Evolutionary conservation across 2,113 vertebrate genomes (phyloP).

Genomic region (Mustelus asterias): DNA sequence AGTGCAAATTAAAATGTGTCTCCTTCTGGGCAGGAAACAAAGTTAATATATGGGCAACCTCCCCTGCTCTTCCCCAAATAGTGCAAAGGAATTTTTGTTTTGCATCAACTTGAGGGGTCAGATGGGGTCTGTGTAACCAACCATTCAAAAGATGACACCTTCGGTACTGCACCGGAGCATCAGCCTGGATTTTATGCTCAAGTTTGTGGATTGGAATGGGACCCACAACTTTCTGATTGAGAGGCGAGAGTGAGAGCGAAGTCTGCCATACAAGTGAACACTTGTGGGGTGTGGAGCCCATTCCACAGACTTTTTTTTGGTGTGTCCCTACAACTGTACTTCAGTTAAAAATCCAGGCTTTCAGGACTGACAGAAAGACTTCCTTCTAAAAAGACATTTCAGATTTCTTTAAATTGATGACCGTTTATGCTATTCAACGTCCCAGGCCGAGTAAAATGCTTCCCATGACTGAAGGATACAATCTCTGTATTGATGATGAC

Average conservation of each 20-base stretch:
- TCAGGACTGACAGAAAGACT: background rate
- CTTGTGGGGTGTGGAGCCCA: background rate
- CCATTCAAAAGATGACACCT: background rate
- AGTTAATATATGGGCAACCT: background rate
- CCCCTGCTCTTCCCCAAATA: background rate
- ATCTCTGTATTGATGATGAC: slow-evolving; percentile 98
- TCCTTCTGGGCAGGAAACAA: background rate
- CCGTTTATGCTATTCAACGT: background rate
- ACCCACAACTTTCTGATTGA: background rate
- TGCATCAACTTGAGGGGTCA: background rate
- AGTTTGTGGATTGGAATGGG: background rate
- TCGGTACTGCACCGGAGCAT: background rate
- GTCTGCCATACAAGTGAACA: background rate
- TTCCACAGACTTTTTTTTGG: background rate
- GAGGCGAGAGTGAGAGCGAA: background rate
- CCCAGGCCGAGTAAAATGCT: background rate
- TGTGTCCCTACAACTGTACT: background rate
- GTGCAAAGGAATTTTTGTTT: background rate
- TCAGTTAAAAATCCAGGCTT: background rate
- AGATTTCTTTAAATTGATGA: background rate
- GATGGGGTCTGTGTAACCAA: background rate
- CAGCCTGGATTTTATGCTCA: background rate
- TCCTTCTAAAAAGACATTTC: background rate
- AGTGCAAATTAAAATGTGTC: background rate
- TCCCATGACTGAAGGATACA: slow-evolving; percentile 69